Evolutionary conservation across 2,113 vertebrate species (phyloP).

Genomic region (Ceyx cyanopectus): DNA sequence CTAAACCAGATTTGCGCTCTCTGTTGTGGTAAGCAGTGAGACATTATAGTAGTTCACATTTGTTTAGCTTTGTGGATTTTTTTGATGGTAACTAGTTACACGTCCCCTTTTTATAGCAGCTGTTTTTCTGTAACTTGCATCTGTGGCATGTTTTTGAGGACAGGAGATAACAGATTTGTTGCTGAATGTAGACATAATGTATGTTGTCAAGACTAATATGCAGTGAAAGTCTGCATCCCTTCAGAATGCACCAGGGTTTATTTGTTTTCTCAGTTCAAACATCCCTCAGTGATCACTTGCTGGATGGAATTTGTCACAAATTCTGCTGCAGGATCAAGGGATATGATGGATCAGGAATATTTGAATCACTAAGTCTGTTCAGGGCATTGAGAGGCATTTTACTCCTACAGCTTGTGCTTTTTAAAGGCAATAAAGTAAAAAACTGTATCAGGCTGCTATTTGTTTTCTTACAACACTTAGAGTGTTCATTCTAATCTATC

Average conservation of each 20-base stretch:
- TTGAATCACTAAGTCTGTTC: neutral
- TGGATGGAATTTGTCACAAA: conserved; percentile 10
- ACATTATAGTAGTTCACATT: conserved; percentile 23
- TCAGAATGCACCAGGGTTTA: conserved; percentile 34
- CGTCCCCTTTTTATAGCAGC: conserved; percentile 38
- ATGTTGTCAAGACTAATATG: neutral
- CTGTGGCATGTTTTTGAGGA: conserved; percentile 38
- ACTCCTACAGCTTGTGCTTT: neutral
- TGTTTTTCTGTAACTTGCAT: conserved; percentile 47
- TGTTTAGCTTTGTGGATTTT: conserved; percentile 45
- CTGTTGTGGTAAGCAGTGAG: conserved; percentile 44
- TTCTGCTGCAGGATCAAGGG: neutral
- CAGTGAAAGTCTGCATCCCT: conserved; percentile 28
- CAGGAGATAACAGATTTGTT: conserved; percentile 64
- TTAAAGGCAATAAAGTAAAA: neutral
- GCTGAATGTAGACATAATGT: conserved; percentile 41
- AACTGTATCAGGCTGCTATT: neutral
- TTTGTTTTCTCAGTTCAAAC: conserved; percentile 34
- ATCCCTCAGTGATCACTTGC: neutral
- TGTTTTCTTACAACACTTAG: neutral
- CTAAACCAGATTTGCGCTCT: conserved; percentile 8
- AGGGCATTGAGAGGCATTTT: rapidly evolving
- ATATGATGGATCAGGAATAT: neutral
- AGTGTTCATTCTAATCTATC: neutral
- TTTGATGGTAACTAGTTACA: conserved; percentile 50